These are phyloP conservation scores for Zaprionus lineosus DNA, from an alignment of 2,888 invertebrate genomes.

Conservation along the genomic window DNA sequence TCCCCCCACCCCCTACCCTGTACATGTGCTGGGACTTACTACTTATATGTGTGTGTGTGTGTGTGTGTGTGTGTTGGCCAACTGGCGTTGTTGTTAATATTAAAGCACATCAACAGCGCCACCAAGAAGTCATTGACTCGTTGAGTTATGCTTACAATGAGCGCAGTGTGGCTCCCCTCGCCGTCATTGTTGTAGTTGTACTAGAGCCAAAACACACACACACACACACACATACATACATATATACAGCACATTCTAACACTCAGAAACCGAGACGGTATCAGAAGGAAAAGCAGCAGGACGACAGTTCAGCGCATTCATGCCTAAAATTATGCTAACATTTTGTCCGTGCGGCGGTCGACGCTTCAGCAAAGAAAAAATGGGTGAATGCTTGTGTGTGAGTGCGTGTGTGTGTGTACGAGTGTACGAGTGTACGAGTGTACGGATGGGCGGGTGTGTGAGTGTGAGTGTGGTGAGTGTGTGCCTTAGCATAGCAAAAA, in stretches of 20 bases:
- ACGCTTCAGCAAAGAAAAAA: constrained; percentile 36
- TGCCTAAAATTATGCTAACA: constrained; percentile 75
- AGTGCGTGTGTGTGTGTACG: constrained; percentile 20
- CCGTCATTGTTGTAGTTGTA: constrained; percentile 58
- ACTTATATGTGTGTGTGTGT: constrained; percentile 11
- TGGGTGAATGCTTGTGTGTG: constrained; percentile 17
- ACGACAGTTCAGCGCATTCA: constrained; percentile 56
- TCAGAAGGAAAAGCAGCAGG: constrained; percentile 15
- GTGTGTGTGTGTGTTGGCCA: constrained; percentile 34
- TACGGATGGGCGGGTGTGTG: constrained; percentile 6
- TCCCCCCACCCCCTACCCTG: neutral
- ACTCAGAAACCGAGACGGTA: neutral
- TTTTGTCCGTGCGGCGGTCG: constrained; percentile 61
- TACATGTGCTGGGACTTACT: neutral
- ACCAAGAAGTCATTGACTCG: constrained; percentile 82
- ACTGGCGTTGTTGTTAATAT: constrained; percentile 75
- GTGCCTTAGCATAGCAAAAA: constrained; percentile 49
- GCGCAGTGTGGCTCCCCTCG: constrained; percentile 26
- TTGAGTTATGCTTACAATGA: constrained; percentile 78
- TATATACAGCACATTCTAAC: constrained; percentile 24
- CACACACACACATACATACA: constrained; percentile 21
- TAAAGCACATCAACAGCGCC: constrained; percentile 79
- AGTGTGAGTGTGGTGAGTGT: constrained; percentile 18
- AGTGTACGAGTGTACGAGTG: constrained; percentile 21
- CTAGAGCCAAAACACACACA: constrained; percentile 26